Evolutionary conservation across 2,888 invertebrate genomes (phyloP).

Genomic region (Drosophila cognata): DNA sequence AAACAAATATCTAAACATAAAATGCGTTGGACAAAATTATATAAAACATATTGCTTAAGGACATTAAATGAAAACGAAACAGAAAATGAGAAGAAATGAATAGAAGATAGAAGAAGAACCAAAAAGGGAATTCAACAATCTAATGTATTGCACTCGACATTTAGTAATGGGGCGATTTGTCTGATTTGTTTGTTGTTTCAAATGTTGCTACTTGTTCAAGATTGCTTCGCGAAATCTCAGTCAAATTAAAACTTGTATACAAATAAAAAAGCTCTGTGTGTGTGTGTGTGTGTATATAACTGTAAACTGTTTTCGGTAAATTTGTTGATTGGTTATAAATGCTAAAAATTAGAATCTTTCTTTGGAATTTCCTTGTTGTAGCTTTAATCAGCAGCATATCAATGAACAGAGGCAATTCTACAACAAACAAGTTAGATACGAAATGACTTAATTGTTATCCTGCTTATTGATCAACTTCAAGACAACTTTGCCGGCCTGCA

Average conservation of each 20-base stretch:
- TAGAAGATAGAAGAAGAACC: conserved; percentile 27
- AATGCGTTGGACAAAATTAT: conserved; percentile 44
- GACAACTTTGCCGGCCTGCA: conserved; percentile 85
- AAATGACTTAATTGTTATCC: conserved; percentile 70
- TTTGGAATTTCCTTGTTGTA: conserved; percentile 6
- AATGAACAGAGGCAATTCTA: conserved; percentile 26
- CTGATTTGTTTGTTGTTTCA: not conserved
- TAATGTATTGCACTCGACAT: conserved; percentile 48
- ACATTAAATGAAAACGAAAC: conserved; percentile 18
- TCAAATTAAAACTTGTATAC: conserved; percentile 68
- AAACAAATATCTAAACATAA: conserved; percentile 38
- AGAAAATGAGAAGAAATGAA: conserved; percentile 24
- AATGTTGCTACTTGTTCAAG: conserved; percentile 58
- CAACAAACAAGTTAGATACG: conserved; percentile 13
- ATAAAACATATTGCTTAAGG: conserved; percentile 42
- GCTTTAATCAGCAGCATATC: conserved; percentile 4
- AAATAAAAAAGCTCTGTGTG: conserved; percentile 20
- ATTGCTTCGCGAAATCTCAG: conserved; percentile 71
- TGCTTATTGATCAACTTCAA: conserved; percentile 85
- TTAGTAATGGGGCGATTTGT: conserved; percentile 21
- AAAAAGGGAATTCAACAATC: conserved; percentile 29
- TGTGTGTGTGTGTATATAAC: conserved; percentile 15
- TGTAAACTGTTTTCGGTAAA: conserved; percentile 17
- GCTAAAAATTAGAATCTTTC: conserved; percentile 68
- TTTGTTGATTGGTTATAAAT: conserved; percentile 54